phyloP scores from a whole-genome alignment of 2,888 invertebrate genomes.

The Melikaiella ostensackeni region DNA sequence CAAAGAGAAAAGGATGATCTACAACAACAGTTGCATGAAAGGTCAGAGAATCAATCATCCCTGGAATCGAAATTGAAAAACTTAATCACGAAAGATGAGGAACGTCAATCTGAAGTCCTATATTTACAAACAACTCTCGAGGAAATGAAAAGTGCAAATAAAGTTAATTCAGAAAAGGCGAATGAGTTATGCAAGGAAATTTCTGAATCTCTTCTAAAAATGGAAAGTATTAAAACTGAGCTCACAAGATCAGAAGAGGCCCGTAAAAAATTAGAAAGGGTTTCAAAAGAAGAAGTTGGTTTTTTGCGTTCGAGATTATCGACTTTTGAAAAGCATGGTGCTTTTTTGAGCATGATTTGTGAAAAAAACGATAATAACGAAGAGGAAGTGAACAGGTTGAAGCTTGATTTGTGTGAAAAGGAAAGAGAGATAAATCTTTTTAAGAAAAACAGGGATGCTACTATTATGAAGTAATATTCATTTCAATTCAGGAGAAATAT shows the following conservation, averaged over 20 bases:
- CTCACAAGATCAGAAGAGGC: constrained; percentile 58
- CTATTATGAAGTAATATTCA: constrained; percentile 60
- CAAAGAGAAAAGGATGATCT: constrained; percentile 58
- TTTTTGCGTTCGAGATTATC: constrained; percentile 56
- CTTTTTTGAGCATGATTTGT: constrained; percentile 58
- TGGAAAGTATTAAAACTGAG: constrained; percentile 58
- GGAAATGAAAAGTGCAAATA: constrained; percentile 53
- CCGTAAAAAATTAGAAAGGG: constrained; percentile 58
- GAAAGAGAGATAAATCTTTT: constrained; percentile 61
- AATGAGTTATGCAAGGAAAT: constrained; percentile 60
- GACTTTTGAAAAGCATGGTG: constrained; percentile 60
- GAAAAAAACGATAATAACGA: constrained; percentile 55
- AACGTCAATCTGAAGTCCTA: constrained; percentile 60
- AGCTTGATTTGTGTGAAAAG: constrained; percentile 58
- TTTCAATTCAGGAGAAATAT: background rate
- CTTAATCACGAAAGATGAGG: constrained; percentile 55
- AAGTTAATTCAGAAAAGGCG: constrained; percentile 56
- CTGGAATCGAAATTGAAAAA: constrained; percentile 59
- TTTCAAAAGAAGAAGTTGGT: constrained; percentile 57
- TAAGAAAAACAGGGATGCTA: constrained; percentile 61
- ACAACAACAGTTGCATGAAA: constrained; percentile 54
- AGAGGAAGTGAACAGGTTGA: constrained; percentile 60
- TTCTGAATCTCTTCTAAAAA: constrained; percentile 53
- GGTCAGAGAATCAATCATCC: constrained; percentile 54
- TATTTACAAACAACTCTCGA: constrained; percentile 56